These are phyloP conservation scores for Lontra canadensis DNA, from an alignment of 2,113 vertebrate species.

Conservation along the genomic window DNA sequence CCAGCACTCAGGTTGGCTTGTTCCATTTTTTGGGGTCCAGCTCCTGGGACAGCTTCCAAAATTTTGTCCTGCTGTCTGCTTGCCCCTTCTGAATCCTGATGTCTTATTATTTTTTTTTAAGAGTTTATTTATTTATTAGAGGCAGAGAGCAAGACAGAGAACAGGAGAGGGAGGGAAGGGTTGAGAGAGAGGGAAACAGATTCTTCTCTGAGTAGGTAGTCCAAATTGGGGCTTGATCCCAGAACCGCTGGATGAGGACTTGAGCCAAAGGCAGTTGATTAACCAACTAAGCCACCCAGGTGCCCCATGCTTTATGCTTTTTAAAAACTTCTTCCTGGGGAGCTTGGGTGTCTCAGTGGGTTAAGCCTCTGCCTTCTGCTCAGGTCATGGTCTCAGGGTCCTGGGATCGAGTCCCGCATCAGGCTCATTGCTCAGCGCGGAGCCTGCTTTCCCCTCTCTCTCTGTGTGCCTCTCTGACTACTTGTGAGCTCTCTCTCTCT, in stretches of 20 bases:
- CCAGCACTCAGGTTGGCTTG: neutral
- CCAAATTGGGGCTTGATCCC: neutral
- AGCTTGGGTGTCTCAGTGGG: accelerated
- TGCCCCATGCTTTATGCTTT: neutral
- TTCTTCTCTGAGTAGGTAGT: neutral
- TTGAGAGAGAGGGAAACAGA: neutral
- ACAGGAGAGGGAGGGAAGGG: neutral
- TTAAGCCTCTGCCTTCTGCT: too few species aligned
- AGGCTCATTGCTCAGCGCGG: too few species aligned
- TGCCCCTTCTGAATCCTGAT: neutral
- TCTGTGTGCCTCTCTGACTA: too few species aligned
- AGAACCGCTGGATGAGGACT: neutral
- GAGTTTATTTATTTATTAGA: neutral
- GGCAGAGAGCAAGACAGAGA: neutral
- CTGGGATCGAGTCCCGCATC: accelerated
- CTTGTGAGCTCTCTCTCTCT: too few species aligned
- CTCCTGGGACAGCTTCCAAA: neutral
- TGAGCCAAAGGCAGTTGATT: neutral
- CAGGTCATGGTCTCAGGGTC: too few species aligned
- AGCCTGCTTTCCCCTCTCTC: too few species aligned
- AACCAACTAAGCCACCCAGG: neutral
- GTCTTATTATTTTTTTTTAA: accelerated
- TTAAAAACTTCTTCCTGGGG: neutral
- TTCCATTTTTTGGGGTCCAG: neutral
- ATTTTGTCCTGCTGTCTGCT: neutral